These are phyloP conservation scores for Plagodis pulveraria DNA, from an alignment of 2,888 invertebrate species.

Conservation along the genomic window DNA sequence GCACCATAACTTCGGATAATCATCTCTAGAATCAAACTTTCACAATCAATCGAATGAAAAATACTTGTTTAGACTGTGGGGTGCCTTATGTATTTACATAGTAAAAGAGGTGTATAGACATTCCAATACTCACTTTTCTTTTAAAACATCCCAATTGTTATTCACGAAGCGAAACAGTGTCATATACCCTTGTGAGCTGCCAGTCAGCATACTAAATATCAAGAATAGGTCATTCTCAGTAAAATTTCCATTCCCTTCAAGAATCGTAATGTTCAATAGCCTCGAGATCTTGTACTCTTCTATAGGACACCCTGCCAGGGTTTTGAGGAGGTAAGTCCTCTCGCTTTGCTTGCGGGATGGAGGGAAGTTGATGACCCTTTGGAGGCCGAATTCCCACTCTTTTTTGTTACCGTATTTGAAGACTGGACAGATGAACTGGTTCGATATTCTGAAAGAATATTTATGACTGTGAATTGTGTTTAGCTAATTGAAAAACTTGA, in stretches of 20 bases:
- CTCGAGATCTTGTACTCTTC: constrained; percentile 88
- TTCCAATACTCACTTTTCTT: constrained; percentile 82
- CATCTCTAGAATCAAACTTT: no score
- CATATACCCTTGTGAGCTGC: constrained; percentile 89
- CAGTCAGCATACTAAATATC: constrained; percentile 90
- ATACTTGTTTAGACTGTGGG: no score
- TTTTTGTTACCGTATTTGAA: constrained; percentile 92
- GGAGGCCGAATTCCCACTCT: constrained; percentile 93
- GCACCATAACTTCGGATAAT: no score
- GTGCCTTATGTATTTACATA: no score
- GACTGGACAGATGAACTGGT: constrained; percentile 91
- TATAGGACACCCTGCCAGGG: constrained; percentile 91
- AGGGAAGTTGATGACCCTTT: constrained; percentile 91
- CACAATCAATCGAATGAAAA: no score
- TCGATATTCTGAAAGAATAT: constrained; percentile 85
- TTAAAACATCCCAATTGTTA: constrained; percentile 89
- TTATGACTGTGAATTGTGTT: background rate
- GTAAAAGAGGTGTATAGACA: background rate
- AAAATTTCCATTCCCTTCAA: constrained; percentile 89
- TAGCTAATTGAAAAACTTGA: no score
- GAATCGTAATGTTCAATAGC: constrained; percentile 87
- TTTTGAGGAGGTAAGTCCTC: constrained; percentile 90
- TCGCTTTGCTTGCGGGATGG: constrained; percentile 89
- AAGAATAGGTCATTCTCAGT: constrained; percentile 90
- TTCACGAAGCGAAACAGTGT: constrained; percentile 89